Conservation (phyloP, 2,113 vertebrate species). For the Sporophila hypoxantha region DNA sequence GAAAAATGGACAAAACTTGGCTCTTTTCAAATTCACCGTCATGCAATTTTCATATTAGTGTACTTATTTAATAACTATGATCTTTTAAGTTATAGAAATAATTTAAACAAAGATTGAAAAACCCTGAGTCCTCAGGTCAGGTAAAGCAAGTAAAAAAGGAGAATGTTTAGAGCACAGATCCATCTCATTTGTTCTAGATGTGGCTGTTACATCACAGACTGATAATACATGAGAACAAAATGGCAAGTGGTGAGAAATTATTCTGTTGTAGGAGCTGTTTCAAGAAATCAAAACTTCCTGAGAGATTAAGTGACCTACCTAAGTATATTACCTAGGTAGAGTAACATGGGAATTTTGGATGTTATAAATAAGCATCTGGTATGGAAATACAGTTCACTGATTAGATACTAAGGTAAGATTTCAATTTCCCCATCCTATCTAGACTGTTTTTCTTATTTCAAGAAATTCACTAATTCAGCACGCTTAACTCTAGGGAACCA, state of each 20-base stretch:
- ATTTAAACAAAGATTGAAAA: neutral
- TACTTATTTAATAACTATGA: neutral
- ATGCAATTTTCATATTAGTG: neutral
- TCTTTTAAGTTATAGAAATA: neutral
- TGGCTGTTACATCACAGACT: neutral
- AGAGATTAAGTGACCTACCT: neutral
- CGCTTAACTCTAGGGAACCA: neutral
- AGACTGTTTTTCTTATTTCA: neutral
- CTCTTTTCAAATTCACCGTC: neutral
- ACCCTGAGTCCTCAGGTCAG: neutral
- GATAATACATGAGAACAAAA: neutral
- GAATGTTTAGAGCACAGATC: neutral
- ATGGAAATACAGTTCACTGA: neutral
- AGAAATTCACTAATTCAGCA: neutral
- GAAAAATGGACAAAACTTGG: neutral
- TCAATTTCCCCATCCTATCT: neutral
- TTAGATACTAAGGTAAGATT: neutral
- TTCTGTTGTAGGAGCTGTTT: neutral
- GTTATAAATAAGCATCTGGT: neutral
- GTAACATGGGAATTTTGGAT: neutral
- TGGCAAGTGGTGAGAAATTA: neutral
- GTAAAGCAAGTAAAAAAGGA: neutral
- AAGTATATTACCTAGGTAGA: neutral
- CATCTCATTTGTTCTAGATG: neutral
- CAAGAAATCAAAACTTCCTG: neutral